Evolutionary conservation across 2,888 invertebrate genomes (phyloP).

Genomic region (Fragum sueziense): DNA sequence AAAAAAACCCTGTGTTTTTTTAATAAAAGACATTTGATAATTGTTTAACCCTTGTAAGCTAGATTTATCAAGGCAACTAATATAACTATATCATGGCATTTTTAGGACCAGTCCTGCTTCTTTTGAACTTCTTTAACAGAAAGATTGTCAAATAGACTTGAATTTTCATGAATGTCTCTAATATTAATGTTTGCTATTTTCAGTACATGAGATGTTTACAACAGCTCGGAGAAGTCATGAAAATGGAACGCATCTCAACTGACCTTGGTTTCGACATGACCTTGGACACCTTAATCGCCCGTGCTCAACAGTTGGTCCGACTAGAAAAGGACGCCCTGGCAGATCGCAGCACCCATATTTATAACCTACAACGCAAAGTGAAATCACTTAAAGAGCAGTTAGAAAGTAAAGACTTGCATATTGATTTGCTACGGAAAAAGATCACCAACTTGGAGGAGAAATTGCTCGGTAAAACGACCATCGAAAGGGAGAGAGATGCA

Average conservation of each 20-base stretch:
- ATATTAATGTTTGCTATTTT: constrained; percentile 18
- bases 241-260: constrained; percentile 91
- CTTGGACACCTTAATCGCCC: constrained; percentile 91
- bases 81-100: too few relatives aligned
- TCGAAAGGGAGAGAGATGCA: constrained; percentile 78
- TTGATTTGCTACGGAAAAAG: constrained; percentile 93
- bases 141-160: too few relatives aligned
- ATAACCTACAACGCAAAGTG: constrained; percentile 92
- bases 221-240: constrained; percentile 90
- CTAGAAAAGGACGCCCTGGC: constrained; percentile 92
- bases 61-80: too few relatives aligned
- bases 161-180: too few relatives aligned
- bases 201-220: constrained; percentile 88
- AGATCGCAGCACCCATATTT: constrained; percentile 93
- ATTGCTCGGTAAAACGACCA: constrained; percentile 74
- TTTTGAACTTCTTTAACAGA: too few relatives aligned
- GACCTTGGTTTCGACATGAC: constrained; percentile 92
- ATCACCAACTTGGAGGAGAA: constrained; percentile 84
- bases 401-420: constrained; percentile 94
- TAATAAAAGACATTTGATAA: too few relatives aligned
- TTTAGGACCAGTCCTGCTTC: too few relatives aligned
- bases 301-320: constrained; percentile 92
- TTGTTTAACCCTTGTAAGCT: too few relatives aligned
- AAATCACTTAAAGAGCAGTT: constrained; percentile 94
- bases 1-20: too few relatives aligned